Conservation (phyloP, 2,113 vertebrate species). For the Plecturocebus donacophilus region DNA sequence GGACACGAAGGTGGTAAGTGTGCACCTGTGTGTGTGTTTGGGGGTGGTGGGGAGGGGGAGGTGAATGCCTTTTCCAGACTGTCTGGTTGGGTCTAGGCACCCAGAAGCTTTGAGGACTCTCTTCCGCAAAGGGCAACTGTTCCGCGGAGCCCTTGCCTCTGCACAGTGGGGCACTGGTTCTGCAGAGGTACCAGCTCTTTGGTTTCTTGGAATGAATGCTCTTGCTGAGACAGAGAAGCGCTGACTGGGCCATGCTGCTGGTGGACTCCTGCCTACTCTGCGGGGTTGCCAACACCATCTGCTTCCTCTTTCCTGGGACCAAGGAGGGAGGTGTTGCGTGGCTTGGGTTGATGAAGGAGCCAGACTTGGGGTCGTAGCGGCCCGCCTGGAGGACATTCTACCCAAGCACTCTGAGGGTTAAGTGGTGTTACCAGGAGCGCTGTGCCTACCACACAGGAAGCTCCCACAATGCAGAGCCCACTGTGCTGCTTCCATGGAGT, state of each 20-base stretch:
- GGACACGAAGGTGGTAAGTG: slow-evolving; percentile 97
- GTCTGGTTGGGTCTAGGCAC: neutral
- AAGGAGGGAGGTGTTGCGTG: neutral
- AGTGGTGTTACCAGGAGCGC: neutral
- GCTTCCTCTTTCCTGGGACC: neutral
- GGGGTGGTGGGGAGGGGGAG: no score
- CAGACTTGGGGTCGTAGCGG: neutral
- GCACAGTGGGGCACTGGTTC: fast-evolving
- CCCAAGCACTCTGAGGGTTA: neutral
- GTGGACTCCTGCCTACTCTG: neutral
- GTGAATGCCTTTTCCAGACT: fast-evolving
- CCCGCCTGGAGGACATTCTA: neutral
- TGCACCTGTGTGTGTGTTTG: fast-evolving
- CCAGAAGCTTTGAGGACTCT: neutral
- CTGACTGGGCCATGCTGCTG: fast-evolving
- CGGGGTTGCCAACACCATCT: no score
- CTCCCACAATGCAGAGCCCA: fast-evolving
- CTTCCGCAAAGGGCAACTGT: neutral
- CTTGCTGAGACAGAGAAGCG: neutral
- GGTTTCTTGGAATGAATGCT: neutral
- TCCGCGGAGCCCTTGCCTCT: neutral
- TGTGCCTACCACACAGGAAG: neutral
- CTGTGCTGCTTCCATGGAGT: neutral
- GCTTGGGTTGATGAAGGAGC: neutral
- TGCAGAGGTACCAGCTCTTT: fast-evolving